phyloP scores from a whole-genome alignment of 2,797 vertebrate genomes.

The Eidolon dupreanum region DNA sequence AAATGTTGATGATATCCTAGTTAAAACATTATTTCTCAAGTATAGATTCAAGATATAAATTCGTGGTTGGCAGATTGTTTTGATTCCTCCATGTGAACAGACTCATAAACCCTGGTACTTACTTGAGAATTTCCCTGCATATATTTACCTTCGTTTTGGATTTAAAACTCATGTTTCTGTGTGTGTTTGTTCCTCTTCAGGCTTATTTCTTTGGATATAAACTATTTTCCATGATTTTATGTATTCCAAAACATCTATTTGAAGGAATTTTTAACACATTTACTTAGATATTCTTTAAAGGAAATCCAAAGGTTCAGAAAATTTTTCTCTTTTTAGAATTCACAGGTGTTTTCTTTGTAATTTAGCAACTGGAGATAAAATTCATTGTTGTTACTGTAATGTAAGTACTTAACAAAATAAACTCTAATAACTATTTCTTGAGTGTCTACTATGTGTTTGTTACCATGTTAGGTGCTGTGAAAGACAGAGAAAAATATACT shows the following conservation, averaged over 20 bases:
- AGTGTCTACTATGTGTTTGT: not conserved
- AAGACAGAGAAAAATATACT: not conserved
- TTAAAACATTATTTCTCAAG: not conserved
- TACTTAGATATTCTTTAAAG: slow-evolving; percentile 5
- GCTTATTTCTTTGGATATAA: not conserved
- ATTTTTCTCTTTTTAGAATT: not conserved
- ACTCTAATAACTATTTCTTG: not conserved
- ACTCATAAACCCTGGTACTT: not conserved
- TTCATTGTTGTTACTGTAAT: not conserved
- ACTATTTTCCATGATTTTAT: not conserved
- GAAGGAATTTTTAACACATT: not conserved
- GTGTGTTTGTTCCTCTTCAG: not conserved
- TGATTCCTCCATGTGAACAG: not conserved
- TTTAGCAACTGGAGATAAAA: not conserved
- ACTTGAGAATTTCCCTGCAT: not conserved
- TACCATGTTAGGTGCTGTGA: not conserved
- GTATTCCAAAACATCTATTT: not conserved
- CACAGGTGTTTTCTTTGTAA: not conserved
- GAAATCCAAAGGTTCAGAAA: not conserved
- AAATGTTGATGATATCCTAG: not conserved
- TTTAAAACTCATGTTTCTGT: not conserved
- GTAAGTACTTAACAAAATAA: not conserved
- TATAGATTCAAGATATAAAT: not conserved
- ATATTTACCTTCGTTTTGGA: not conserved
- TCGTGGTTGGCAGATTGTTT: not conserved